These are phyloP conservation scores for Brachyhypopomus gauderio DNA, from an alignment of 2,113 vertebrate genomes.

Conservation along the genomic window DNA sequence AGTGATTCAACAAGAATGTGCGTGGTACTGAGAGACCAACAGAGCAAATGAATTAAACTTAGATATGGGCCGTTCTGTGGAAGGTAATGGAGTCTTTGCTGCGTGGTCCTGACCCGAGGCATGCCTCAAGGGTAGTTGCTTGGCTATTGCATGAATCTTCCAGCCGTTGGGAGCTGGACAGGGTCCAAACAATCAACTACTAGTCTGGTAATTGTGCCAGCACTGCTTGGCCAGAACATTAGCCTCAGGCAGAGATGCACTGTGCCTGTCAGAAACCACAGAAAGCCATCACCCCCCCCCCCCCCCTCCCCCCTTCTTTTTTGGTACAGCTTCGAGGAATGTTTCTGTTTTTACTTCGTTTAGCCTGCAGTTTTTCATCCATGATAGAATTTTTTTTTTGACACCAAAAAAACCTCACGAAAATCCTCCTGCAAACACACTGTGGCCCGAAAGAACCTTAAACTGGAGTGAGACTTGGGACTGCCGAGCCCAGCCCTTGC, in stretches of 20 bases:
- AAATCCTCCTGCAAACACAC: not conserved
- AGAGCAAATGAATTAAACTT: not conserved
- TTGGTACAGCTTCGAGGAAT: slow-evolving; percentile 1
- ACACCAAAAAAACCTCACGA: not conserved
- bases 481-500: not conserved
- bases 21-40: not conserved
- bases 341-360: not conserved
- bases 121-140: slow-evolving; percentile 3
- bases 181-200: slow-evolving; percentile 23
- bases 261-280: slow-evolving; percentile 3
- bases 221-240: slow-evolving; percentile 23
- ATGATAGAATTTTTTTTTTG: slow-evolving; percentile 10
- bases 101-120: slow-evolving; percentile 9
- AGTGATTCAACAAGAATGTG: not conserved
- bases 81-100: not conserved
- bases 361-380: not conserved
- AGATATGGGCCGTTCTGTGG: not conserved
- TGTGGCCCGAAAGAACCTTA: not conserved
- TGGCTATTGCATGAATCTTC: slow-evolving; percentile 20
- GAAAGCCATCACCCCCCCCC: not conserved
- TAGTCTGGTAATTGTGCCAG: slow-evolving; percentile 27
- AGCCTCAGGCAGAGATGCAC: slow-evolving; percentile 35
- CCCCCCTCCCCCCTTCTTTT: not conserved
- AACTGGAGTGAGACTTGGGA: not conserved
- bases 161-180: slow-evolving; percentile 21